Conservation (phyloP, 1,140 invertebrate genomes). For the Coptotermes formosanus region DNA sequence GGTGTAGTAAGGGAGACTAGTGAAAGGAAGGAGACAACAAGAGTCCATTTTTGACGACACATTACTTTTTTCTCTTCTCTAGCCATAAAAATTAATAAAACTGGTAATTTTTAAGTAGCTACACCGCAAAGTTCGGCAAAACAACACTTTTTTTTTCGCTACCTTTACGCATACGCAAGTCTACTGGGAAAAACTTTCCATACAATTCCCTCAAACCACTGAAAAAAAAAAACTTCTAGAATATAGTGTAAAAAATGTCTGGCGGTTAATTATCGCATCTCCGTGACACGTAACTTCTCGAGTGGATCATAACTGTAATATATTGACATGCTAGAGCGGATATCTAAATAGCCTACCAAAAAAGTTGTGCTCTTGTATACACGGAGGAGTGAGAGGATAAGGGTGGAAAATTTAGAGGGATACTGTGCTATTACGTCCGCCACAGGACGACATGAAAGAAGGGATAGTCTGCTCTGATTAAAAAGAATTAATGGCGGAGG, state of each 20-base stretch:
- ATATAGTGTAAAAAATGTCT: neutral
- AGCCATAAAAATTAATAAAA: slow-evolving; percentile 12
- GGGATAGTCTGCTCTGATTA: neutral
- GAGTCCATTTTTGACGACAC: slow-evolving; percentile 4
- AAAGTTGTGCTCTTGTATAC: neutral
- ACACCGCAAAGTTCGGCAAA: neutral
- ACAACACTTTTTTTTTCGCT: neutral
- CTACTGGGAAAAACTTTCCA: neutral
- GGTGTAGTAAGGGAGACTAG: neutral
- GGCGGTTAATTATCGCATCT: neutral
- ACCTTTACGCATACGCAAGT: neutral
- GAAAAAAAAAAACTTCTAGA: neutral
- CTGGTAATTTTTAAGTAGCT: neutral
- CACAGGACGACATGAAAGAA: neutral
- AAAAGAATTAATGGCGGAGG: neutral
- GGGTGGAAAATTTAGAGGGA: slow-evolving; percentile 3
- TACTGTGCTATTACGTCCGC: neutral
- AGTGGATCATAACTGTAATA: slow-evolving; percentile 10
- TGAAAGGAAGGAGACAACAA: neutral
- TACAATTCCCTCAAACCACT: neutral
- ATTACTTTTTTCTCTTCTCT: neutral
- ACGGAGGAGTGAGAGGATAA: neutral
- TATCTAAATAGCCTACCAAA: neutral
- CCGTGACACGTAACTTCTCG: slow-evolving; percentile 9
- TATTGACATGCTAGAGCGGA: neutral